These are phyloP conservation scores for Pagetopsis macropterus DNA, from an alignment of 2,797 vertebrate species.

Conservation along the genomic window DNA sequence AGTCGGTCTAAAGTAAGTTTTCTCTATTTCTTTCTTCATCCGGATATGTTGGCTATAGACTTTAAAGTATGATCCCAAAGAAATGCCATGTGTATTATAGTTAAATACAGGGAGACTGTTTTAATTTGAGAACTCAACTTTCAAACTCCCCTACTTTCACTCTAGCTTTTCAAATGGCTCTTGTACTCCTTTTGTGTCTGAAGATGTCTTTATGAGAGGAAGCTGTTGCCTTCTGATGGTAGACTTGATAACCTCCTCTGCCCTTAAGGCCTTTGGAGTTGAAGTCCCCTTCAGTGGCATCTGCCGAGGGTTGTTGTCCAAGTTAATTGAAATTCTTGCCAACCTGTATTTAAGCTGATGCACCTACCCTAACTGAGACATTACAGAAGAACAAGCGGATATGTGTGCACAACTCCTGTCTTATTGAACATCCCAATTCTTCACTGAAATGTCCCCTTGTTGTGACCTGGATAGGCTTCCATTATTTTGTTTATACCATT, in stretches of 20 bases:
- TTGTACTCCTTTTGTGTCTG: constrained; percentile 9
- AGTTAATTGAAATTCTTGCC: not conserved
- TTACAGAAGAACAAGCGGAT: not conserved
- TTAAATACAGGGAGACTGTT: not conserved
- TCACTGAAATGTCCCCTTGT: not conserved
- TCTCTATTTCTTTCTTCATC: too few species aligned
- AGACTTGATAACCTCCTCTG: constrained; percentile 36
- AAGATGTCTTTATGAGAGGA: constrained; percentile 17
- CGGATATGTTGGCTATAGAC: too few species aligned
- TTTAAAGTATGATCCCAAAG: too few species aligned
- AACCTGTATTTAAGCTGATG: not conserved
- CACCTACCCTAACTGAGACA: not conserved
- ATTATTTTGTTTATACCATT: not conserved
- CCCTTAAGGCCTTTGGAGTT: constrained; percentile 28
- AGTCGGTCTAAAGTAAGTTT: too few species aligned
- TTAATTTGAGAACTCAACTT: not conserved
- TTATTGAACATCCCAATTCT: not conserved
- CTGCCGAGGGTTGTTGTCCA: constrained; percentile 24
- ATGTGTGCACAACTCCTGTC: not conserved
- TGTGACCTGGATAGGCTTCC: constrained; percentile 1
- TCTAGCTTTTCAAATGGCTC: not conserved
- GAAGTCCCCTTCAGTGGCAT: not conserved
- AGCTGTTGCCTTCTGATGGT: constrained; percentile 34
- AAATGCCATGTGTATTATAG: not conserved
- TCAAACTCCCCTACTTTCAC: not conserved